Conservation (phyloP, 2,113 vertebrate species). For the Takifugu flavidus region DNA sequence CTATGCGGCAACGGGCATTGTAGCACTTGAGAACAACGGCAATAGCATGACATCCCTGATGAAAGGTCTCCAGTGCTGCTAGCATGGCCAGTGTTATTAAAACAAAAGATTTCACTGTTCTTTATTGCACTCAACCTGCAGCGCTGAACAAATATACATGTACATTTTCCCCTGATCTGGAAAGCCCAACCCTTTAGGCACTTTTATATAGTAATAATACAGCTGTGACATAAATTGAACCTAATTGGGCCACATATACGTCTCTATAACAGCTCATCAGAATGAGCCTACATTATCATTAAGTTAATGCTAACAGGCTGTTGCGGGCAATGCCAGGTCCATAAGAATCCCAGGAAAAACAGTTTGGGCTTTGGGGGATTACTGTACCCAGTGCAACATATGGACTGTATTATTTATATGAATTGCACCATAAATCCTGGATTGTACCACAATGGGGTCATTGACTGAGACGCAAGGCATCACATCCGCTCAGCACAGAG, state of each 20-base stretch:
- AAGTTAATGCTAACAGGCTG: conserved; percentile 14
- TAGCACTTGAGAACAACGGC: too few relatives aligned
- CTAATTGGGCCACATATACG: background rate
- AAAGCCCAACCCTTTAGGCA: background rate
- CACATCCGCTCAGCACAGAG: conserved; percentile 38
- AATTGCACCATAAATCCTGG: conserved; percentile 43
- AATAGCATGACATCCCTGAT: too few relatives aligned
- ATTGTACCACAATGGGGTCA: conserved; percentile 58
- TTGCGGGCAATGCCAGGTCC: conserved; percentile 13
- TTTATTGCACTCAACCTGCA: background rate
- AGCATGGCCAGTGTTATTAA: background rate
- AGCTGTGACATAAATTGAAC: background rate
- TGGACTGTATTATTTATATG: conserved; percentile 38
- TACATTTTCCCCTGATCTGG: background rate
- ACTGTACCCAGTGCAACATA: conserved; percentile 39
- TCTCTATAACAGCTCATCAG: conserved; percentile 9
- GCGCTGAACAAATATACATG: background rate
- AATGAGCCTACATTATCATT: background rate
- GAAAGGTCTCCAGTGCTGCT: too few relatives aligned
- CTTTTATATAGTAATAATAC: background rate
- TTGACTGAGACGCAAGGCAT: conserved; percentile 41
- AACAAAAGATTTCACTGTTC: background rate
- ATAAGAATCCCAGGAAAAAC: background rate
- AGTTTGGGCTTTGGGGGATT: conserved; percentile 13
- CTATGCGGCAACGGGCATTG: too few relatives aligned